These are phyloP conservation scores for Bombus vancouverensis DNA, from an alignment of 1,140 invertebrate genomes.

Conservation along the genomic window DNA sequence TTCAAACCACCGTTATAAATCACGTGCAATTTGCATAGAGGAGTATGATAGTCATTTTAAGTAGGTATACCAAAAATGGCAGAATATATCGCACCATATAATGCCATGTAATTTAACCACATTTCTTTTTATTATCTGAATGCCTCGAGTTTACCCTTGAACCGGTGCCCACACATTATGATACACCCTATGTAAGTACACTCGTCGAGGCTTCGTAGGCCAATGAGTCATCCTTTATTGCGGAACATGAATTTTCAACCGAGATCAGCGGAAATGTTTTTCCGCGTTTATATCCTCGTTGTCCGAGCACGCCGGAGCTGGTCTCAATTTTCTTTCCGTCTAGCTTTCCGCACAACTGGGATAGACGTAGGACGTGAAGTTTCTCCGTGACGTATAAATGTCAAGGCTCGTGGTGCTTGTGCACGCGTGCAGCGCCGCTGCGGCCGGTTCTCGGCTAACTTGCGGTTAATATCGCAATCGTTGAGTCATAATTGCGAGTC, in stretches of 20 bases:
- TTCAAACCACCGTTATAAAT: not conserved
- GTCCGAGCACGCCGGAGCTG: not conserved
- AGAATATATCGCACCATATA: too few relatives aligned
- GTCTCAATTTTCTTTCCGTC: slow-evolving; percentile 2
- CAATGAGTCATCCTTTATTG: slow-evolving; percentile 47
- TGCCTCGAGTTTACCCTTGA: not conserved
- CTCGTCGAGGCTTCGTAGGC: slow-evolving; percentile 15
- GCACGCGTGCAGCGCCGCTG: slow-evolving; percentile 38
- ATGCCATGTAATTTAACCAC: too few relatives aligned
- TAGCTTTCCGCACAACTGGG: slow-evolving; percentile 6
- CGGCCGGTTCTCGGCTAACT: slow-evolving; percentile 30
- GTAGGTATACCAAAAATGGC: not conserved
- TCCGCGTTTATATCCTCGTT: not conserved
- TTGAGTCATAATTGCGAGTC: slow-evolving; percentile 45
- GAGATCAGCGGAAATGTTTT: slow-evolving; percentile 39
- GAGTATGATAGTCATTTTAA: too few relatives aligned
- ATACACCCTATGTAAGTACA: slow-evolving; percentile 21
- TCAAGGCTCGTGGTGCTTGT: slow-evolving; percentile 42
- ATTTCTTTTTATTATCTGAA: not conserved
- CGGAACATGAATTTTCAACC: slow-evolving; percentile 49
- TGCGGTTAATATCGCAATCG: slow-evolving; percentile 44
- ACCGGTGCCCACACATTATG: not conserved
- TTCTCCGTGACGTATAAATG: slow-evolving; percentile 53
- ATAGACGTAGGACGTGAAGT: slow-evolving; percentile 19
- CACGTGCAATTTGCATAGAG: not conserved